Evolutionary conservation across 1,140 invertebrate genomes (phyloP).

Genomic region (Harlomillsia oculata): DNA sequence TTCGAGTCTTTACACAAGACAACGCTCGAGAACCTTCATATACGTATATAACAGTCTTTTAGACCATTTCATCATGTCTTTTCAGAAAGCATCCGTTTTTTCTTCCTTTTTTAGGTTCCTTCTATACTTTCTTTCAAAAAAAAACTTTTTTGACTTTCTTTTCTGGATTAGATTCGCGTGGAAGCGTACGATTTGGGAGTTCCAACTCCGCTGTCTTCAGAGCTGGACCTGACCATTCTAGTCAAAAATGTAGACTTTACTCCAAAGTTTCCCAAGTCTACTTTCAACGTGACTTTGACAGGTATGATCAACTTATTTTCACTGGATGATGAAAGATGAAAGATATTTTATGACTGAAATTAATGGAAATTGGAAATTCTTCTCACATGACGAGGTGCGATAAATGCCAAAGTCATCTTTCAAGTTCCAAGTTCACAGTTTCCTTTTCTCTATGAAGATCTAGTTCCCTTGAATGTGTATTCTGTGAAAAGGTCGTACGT

Average conservation of each 20-base stretch:
- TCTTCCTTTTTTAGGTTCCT: not conserved
- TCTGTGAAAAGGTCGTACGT: no score
- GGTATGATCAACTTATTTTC: constrained; percentile 38
- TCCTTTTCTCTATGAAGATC: no score
- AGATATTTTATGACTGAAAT: no score
- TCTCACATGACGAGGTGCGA: no score
- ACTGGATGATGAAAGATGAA: no score
- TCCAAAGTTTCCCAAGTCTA: constrained; percentile 70
- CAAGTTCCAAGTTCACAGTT: no score
- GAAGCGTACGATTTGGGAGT: constrained; percentile 79
- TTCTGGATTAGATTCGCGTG: constrained; percentile 62
- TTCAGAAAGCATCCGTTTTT: not conserved
- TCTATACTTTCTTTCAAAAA: not conserved
- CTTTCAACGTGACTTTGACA: constrained; percentile 64
- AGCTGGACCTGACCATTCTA: constrained; percentile 79
- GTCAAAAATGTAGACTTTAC: constrained; percentile 79
- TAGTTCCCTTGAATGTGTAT: no score
- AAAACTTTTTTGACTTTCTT: constrained; percentile 28
- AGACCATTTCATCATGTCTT: not conserved
- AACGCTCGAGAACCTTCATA: no score
- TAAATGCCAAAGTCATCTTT: no score
- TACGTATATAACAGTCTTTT: not conserved
- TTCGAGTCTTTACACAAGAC: no score
- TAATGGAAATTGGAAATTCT: no score
- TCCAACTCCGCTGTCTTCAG: constrained; percentile 72